Evolutionary conservation across 2,797 vertebrate species (phyloP), one percentile per base, ranked within the genome.

Genomic region (Geotrypetes seraphini): DNA sequence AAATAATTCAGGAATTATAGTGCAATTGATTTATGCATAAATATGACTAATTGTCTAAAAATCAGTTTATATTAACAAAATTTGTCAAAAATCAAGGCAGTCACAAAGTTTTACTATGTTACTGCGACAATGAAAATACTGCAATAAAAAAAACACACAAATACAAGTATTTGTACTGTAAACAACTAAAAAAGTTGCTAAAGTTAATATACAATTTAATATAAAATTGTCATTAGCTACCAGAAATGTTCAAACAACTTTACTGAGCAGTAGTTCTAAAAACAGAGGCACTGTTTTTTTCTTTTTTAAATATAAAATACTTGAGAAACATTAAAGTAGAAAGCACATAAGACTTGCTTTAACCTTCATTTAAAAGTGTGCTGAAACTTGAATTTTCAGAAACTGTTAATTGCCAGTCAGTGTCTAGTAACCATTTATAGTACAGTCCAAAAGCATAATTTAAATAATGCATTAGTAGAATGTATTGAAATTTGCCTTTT

Each of bases 11-110:
- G 73, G 88, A 91, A 92, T 89, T 80, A 90, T 92, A 96, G 91
- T 97, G 92, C 91, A 96, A 88, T 83, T 83, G 78, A 91, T 88
- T 87, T 85, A 94, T 92, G 92, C 86, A 98, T 97, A 93, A 95
- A 92, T 84, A 84, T 83, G 90, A 85, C 80, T n/a, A n/a, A n/a
- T n/a, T 81, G 83, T 73, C 76, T 84, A 86, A 78, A 81, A 82
- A 75, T 81, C 60, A 53, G 79, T 87, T n/a, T 43, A 63, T 73
- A 83, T 79, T 71, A 86, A 85, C 78, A 84, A 79, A 78, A 82
- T 87, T 69, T 71, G 81, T 78, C 78, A 76, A 77, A 75, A 87
- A 83, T 76, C 77, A 88, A 91, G 79, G 80, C 84, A 73, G 70
- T 68, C 69, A 84, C 63, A 75, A 72, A 81, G 78, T 78, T 79